Evolutionary conservation across 2,113 vertebrate species (phyloP).

Genomic region (Pao palembangensis): DNA sequence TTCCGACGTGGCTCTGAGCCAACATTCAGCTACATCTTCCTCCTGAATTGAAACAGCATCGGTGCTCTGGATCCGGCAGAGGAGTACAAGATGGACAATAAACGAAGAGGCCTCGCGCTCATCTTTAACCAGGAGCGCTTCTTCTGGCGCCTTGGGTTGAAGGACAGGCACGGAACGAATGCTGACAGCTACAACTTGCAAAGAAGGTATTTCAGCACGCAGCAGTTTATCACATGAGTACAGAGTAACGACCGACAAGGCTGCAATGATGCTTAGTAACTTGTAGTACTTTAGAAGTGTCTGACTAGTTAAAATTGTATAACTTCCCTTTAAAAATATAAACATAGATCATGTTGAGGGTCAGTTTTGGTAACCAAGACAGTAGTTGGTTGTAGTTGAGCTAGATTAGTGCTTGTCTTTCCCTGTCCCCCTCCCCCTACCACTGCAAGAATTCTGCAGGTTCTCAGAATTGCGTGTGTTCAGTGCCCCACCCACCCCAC

Average conservation of each 20-base stretch:
- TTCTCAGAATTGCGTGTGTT: no score
- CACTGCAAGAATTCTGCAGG: no score
- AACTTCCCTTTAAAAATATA: no score
- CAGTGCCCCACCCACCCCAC: no score
- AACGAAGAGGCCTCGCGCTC: conserved; percentile 82
- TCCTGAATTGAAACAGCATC: conserved; percentile 21
- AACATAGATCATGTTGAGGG: no score
- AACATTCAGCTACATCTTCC: background rate
- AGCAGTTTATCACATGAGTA: no score
- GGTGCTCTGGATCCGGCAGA: conserved; percentile 72
- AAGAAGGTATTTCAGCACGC: conserved; percentile 68
- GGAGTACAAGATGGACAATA: conserved; percentile 87
- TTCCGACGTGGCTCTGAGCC: background rate
- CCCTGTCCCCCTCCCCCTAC: no score
- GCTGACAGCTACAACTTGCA: conserved; percentile 80
- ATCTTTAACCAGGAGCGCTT: conserved; percentile 96
- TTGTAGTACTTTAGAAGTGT: background rate
- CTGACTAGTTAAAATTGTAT: no score
- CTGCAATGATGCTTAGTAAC: background rate
- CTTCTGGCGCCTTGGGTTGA: conserved; percentile 77
- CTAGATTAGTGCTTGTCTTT: no score
- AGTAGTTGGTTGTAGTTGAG: no score
- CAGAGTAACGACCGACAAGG: no score
- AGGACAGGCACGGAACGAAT: conserved; percentile 76
- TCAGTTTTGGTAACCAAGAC: no score